These are phyloP conservation scores for Brachyptera putata DNA, from an alignment of 2,888 invertebrate species.

Conservation along the genomic window DNA sequence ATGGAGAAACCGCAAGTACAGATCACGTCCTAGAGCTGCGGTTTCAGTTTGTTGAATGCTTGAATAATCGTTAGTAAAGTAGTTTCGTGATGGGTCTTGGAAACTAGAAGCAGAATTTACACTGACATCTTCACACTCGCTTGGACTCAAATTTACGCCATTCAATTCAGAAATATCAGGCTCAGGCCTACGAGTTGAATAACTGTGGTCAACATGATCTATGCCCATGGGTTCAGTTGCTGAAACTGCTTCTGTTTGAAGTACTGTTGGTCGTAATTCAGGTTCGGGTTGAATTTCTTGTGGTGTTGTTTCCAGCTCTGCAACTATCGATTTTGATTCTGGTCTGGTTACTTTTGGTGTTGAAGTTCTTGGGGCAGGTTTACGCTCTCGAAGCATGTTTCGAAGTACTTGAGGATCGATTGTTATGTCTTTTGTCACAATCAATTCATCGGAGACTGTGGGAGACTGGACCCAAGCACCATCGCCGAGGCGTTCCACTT, in stretches of 20 bases:
- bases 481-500: background rate
- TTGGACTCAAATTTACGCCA: background rate
- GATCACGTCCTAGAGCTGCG: background rate
- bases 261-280: too few relatives aligned
- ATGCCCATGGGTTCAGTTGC: too few relatives aligned
- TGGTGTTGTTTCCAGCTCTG: too few relatives aligned
- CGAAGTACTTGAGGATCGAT: background rate
- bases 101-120: too few relatives aligned
- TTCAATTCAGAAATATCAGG: background rate
- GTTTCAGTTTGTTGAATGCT: background rate
- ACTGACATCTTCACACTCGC: too few relatives aligned
- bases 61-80: background rate
- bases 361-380: background rate
- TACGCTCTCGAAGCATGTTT: background rate
- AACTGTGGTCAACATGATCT: background rate
- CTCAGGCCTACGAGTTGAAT: background rate
- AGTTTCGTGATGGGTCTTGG: background rate
- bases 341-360: too few relatives aligned
- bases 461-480: conserved; percentile 5
- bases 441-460: background rate
- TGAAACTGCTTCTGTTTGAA: too few relatives aligned
- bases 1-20: conserved; percentile 14
- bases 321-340: too few relatives aligned
- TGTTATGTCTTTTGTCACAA: background rate
- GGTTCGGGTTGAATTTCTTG: too few relatives aligned